Evolutionary conservation across 2,797 vertebrate genomes (phyloP), one percentile per base, ranked within the genome.

Genomic region (Chaenodraco wilsoni): DNA sequence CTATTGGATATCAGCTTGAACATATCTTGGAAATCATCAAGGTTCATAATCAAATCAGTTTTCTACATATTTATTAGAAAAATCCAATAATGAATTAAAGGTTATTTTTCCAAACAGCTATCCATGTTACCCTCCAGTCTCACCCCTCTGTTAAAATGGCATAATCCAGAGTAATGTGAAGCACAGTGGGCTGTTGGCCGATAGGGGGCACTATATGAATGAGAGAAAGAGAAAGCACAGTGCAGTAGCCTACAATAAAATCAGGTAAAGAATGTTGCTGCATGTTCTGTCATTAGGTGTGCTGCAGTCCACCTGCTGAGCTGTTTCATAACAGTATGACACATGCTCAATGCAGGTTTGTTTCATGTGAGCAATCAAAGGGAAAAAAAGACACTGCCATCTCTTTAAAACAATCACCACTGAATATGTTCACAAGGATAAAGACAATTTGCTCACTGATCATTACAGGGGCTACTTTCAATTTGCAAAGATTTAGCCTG

Each of bases 191-290:
- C 2, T 0, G 0, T 6, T 48, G 21, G 6, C 69, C 89, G 66
- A 3, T 44, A 88, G 90, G 31, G 79, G 88, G 83, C 66, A 0
- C 33, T 46, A 15, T 7, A 11, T 46, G 78, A 69, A 57, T 4
- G 54, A 17, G 16, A 15, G 15, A 65, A 56, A 9, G 17, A 43
- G 51, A 31, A 8, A 46, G 48, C 4, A 10, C 12, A 41, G 9
- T 3, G 19, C 55, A 63, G 52, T 10, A 17, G 13, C 33, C 33
- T 37, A 37, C 8, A 58, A 41, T 10, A 15, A 56, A 15, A 51
- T 50, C 33, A 37, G 8, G n/a, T 40, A 52, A 56, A 27, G 1
- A 31, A n/a, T 52, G 48, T 17, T 55, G 9, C n/a, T n/a, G 13
- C 33, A n/a, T 57, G 19, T 65, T 61, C 11, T 59, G 11, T 12